These are phyloP conservation scores for Tiliacea citrago DNA, from an alignment of 2,888 invertebrate species.

Conservation along the genomic window DNA sequence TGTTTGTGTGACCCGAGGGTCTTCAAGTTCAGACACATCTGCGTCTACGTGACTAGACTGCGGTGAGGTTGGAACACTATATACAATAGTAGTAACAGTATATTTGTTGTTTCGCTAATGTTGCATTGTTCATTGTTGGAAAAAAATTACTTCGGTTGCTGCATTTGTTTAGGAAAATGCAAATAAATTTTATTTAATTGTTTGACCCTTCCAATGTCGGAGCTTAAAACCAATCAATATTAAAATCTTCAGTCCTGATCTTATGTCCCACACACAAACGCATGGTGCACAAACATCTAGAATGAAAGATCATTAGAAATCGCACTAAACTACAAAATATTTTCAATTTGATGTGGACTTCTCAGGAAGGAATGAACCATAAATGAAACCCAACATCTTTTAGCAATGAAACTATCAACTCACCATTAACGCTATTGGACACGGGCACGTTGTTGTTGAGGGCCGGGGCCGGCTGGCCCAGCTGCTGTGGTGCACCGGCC, in stretches of 20 bases:
- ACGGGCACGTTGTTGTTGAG: conserved; percentile 74
- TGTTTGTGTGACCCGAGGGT: not conserved
- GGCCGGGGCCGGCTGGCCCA: conserved; percentile 64
- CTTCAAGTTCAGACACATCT: conserved; percentile 3
- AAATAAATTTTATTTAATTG: not conserved
- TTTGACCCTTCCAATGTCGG: too few species aligned
- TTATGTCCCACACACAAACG: not conserved
- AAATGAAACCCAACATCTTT: not conserved
- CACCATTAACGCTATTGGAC: conserved; percentile 75
- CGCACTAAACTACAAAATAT: not conserved
- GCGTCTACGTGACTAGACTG: not conserved
- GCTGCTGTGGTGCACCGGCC: not conserved
- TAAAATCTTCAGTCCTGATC: not conserved
- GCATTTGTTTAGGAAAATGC: not conserved
- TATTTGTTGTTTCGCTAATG: not conserved
- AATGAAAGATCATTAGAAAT: not conserved
- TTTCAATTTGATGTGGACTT: too few species aligned
- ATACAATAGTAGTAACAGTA: conserved; percentile 1
- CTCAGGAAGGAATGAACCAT: not conserved
- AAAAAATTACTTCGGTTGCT: not conserved
- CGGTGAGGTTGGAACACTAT: too few species aligned
- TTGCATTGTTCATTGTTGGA: conserved; percentile 8
- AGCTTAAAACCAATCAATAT: not conserved
- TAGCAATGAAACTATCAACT: conserved; percentile 32
- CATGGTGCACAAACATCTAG: too few species aligned